A percentile compares a stretch with the other conserved stretches of the same genome.
Evolutionary conservation across 2,888 invertebrate genomes (phyloP).

Genomic region (Chloroclysta siterata): DNA sequence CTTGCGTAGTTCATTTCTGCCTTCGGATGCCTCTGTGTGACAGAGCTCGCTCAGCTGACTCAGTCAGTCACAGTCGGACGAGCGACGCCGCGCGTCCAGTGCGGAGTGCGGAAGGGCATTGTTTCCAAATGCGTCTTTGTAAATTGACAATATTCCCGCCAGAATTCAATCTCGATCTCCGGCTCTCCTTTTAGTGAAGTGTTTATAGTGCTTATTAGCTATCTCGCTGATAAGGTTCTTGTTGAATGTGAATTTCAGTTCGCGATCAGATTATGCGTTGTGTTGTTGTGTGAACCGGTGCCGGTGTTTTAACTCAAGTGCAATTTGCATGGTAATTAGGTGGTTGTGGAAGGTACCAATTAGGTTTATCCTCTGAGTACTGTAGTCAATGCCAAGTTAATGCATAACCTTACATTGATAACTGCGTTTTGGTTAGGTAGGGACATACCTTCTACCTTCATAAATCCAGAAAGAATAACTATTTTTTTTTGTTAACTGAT

Average conservation of each 20-base stretch:
- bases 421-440: conserved; percentile 2
- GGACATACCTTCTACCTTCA: neutral
- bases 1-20: conserved; percentile 73
- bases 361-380: conserved; percentile 54
- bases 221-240: conserved; percentile 9
- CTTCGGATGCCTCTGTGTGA: conserved; percentile 49
- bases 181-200: conserved; percentile 23
- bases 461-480: too few relatives aligned
- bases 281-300: conserved; percentile 47
- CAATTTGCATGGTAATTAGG: conserved; percentile 66
- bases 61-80: conserved; percentile 46
- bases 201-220: neutral
- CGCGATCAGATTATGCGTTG: conserved; percentile 28
- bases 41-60: conserved; percentile 46
- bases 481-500: too few relatives aligned
- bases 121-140: conserved; percentile 31
- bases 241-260: conserved; percentile 20
- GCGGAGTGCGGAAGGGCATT: conserved; percentile 72
- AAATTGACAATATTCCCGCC: conserved; percentile 30
- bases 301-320: conserved; percentile 52
- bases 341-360: conserved; percentile 49
- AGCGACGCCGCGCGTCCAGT: conserved; percentile 64
- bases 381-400: conserved; percentile 70
- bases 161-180: conserved; percentile 21
- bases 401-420: conserved; percentile 18